These are phyloP conservation scores for Calephelis perditalis DNA, from an alignment of 2,888 invertebrate species.

Conservation along the genomic window DNA sequence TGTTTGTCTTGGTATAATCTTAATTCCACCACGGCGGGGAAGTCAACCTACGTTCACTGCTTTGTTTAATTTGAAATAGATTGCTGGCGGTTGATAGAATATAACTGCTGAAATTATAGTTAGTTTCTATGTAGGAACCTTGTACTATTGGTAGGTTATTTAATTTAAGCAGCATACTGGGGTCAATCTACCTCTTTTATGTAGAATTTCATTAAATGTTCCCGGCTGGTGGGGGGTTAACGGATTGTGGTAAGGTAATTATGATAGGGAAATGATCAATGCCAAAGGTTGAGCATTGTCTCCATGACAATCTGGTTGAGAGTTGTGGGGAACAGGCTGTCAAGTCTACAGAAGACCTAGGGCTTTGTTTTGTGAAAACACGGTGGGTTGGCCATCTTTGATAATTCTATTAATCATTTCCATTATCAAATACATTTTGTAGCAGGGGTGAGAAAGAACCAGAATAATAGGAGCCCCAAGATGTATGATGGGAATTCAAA, in stretches of 20 bases:
- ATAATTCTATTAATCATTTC: slow-evolving; percentile 17
- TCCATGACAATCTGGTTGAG: not conserved
- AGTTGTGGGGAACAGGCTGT: slow-evolving; percentile 13
- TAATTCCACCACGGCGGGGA: too few species aligned
- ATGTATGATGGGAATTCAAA: too few species aligned
- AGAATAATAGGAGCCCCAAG: slow-evolving; percentile 18
- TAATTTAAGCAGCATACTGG: not conserved
- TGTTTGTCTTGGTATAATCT: too few species aligned
- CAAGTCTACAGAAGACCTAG: slow-evolving; percentile 15
- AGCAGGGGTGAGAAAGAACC: slow-evolving; percentile 1
- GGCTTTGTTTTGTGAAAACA: slow-evolving; percentile 15
- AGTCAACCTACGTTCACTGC: too few species aligned
- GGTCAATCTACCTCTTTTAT: not conserved
- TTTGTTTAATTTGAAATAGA: too few species aligned
- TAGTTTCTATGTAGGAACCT: not conserved
- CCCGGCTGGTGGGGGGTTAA: not conserved
- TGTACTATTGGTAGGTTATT: too few species aligned
- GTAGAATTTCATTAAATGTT: not conserved
- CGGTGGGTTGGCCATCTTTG: slow-evolving; percentile 21
- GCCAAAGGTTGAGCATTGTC: not conserved
- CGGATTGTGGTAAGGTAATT: not conserved
- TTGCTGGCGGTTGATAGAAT: too few species aligned
- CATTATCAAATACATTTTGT: slow-evolving; percentile 18
- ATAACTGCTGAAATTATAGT: too few species aligned
- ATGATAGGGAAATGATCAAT: not conserved